phyloP scores from a whole-genome alignment of 92 coral and sea anemone genomes.

The Isaurus tuberculatus region DNA sequence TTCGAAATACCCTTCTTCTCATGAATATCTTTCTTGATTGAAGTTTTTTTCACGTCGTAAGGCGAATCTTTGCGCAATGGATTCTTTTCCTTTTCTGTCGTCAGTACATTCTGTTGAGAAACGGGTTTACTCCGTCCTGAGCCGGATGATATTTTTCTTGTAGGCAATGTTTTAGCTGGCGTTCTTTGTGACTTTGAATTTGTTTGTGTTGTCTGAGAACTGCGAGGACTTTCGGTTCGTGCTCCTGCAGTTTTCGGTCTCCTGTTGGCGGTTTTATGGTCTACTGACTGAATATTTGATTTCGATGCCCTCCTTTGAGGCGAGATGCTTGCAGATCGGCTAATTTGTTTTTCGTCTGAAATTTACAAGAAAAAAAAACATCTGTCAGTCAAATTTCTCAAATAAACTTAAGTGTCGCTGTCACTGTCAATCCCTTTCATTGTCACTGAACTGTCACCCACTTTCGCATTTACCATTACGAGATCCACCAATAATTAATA shows the following conservation, averaged over 20 bases:
- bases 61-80: conserved; percentile 15
- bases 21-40: background rate
- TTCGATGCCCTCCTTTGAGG: conserved; percentile 26
- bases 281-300: background rate
- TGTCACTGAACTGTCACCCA: no score
- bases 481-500: no score
- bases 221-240: conserved; percentile 18
- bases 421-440: no score
- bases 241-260: conserved; percentile 24
- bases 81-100: background rate
- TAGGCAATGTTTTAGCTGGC: background rate
- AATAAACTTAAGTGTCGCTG: no score
- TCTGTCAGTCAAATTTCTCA: no score
- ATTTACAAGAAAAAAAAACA: background rate
- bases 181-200: background rate
- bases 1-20: background rate
- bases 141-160: conserved; percentile 14
- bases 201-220: conserved; percentile 1
- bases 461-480: no score
- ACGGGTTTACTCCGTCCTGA: background rate
- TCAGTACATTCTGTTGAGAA: background rate
- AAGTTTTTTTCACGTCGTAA: background rate
- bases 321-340: conserved; percentile 35
- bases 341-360: conserved; percentile 34
- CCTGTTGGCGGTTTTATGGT: background rate